These are phyloP conservation scores for Ibidorhyncha struthersii DNA, from an alignment of 2,113 vertebrate genomes.

Conservation along the genomic window DNA sequence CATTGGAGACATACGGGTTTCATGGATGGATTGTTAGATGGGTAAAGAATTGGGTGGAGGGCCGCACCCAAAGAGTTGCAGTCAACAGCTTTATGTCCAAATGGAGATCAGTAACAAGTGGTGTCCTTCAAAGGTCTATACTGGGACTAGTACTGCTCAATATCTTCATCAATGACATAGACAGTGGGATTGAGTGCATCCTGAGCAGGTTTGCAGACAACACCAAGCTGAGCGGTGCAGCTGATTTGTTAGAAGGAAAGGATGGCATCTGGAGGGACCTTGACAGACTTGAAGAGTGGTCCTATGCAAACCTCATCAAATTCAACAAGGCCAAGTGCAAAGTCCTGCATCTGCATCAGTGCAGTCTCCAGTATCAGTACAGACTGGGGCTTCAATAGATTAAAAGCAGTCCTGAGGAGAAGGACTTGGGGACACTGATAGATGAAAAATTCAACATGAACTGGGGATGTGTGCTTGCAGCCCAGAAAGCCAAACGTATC, in stretches of 20 bases:
- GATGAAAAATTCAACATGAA: not conserved
- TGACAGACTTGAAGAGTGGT: not conserved
- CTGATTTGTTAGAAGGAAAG: not conserved
- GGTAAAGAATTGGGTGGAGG: not conserved
- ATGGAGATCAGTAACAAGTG: not conserved
- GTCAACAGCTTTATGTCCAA: not conserved
- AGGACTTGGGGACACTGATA: not conserved
- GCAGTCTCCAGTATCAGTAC: not conserved
- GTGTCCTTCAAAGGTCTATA: not conserved
- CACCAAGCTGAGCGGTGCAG: not conserved
- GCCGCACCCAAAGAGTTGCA: rapidly evolving
- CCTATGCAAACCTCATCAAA: rapidly evolving
- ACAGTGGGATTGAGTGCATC: not conserved
- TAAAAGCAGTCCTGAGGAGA: not conserved
- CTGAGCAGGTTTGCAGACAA: not conserved
- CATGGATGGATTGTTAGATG: not conserved
- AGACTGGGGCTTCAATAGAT: not conserved
- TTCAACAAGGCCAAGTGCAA: not conserved
- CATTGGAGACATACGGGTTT: not conserved
- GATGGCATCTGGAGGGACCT: not conserved
- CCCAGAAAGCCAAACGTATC: not conserved
- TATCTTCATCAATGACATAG: not conserved
- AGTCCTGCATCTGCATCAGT: not conserved
- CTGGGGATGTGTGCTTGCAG: rapidly evolving
- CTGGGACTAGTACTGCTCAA: rapidly evolving